Conservation (phyloP, 64 coral and sea anemone species). For the Montipora sp. region DNA sequence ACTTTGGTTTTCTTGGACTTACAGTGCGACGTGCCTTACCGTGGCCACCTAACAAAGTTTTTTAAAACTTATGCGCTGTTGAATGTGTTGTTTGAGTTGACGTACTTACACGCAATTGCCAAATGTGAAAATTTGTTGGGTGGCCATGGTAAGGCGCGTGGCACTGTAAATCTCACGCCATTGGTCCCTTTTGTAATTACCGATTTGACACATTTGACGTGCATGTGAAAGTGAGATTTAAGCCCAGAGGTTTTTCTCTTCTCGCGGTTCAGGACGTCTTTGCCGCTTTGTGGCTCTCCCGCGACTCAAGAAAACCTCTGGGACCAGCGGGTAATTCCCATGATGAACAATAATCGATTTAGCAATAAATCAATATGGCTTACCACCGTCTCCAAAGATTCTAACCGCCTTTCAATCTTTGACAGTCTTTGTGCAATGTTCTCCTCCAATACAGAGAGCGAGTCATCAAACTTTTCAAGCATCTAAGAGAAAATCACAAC, state of each 20-base stretch:
- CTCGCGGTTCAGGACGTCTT: not conserved
- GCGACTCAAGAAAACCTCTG: not conserved
- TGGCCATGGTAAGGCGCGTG: too few relatives aligned
- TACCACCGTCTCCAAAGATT: conserved; percentile 1
- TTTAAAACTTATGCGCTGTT: too few relatives aligned
- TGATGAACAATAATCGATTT: not conserved
- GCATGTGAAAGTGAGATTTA: not conserved
- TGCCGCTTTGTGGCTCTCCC: not conserved
- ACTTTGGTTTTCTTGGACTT: too few relatives aligned
- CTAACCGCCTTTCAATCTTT: not conserved
- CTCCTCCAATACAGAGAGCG: not conserved
- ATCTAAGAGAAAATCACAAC: not conserved
- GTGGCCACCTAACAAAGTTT: too few relatives aligned
- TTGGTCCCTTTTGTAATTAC: not conserved
- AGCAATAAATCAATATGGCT: not conserved
- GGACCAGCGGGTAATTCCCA: not conserved
- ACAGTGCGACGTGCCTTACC: too few relatives aligned
- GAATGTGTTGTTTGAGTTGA: too few relatives aligned
- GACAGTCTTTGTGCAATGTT: not conserved
- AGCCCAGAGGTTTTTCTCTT: not conserved
- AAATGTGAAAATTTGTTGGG: too few relatives aligned
- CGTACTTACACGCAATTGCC: too few relatives aligned
- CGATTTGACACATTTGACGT: not conserved
- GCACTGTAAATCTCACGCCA: not conserved
- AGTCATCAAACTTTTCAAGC: conserved; percentile 14